Base-by-base conservation (phyloP, 2,113 vertebrate genomes). In the Oncorhynchus nerka region DNA sequence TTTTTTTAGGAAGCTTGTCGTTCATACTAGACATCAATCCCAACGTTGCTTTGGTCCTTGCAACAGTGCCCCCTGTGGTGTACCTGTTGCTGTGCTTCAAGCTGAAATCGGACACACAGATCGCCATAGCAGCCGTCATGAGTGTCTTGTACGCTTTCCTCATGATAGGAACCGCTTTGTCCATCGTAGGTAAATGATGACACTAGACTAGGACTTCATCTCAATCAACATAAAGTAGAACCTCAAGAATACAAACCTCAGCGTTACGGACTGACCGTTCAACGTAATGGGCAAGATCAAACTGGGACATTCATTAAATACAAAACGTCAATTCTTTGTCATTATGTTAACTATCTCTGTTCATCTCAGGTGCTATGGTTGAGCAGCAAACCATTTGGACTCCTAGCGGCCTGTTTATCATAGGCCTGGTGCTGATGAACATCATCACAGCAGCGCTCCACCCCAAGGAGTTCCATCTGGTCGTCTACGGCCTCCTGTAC, bases 61-160 rank as follows among this genome's bases (percentile, higher is more conserved):
- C 91, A 61, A 71, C 88, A n/a, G 73, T 90, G 16, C 91, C 90
- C 32, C 89, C 91, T 20, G 4, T 20, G 28, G 77, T 92, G 68
- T 93, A 86, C 77, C 49, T 91, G 62, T 28, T 45, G 4, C 80
- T 92, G 7, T 92, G 90, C 79, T 93, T 89, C 80, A 88, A 89
- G 19, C 73, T 92, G 4, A 92, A 91, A 71, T 1, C 90, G 3
- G 87, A 92, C 70, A 92, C 81, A 66, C 93, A 94, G 81, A 89
- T 94, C 61, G 78, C 2, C 0, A 32, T 92, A 20, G 92, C 92
- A 71, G 92, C 62, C 1, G 0, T 91, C 15, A 5, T 93, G 71
- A 94, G 92, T 34, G 3, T 92, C 22, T 4, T 84, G 0, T 93
- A 93, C n/a, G 88, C 89, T 3, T 90, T 94, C 76, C 86, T 94